Base-by-base conservation (phyloP, 1,140 invertebrate genomes). In the Diplogasteroides magnus region DNA sequence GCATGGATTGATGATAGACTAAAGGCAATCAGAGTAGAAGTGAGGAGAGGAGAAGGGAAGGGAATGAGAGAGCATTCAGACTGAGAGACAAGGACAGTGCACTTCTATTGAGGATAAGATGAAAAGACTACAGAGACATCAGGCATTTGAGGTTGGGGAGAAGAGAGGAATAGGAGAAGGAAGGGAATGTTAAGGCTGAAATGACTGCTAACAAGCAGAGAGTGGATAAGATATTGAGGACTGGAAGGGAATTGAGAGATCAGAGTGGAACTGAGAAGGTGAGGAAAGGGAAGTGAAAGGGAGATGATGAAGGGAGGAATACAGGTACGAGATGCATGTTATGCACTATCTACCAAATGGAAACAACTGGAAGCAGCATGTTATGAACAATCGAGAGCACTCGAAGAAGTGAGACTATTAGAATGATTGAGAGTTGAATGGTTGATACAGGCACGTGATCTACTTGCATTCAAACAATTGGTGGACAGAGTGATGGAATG, bases 391-490 rank as follows among this genome's bases (percentile, higher is more conserved):
- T 91, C 92, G 19, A 88, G 91, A 77, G 94, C 94, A 2, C 84
- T 98, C 2, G 94, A 97, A 84, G 95, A 98, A 82, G 94, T n/a
- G n/a, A n/a, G n/a, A n/a, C n/a, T n/a, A n/a, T n/a, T n/a, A n/a
- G n/a, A n/a, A n/a, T n/a, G n/a, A 48, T 48, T 19, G 37, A 48
- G 6, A 48, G 19, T 19, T 48, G 37, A 48, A 11, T 48, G n/a
- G n/a, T n/a, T 48, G 19, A 11, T 48, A 11, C 37, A 48, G 37
- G 37, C 94, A 0, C 92, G 95, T 81, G 94, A 97, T 80, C 95
- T 98, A 65, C 85, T 98, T 1, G 92, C 96, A 82, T 98, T 98
- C 83, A 95, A 97, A 81, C 95, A 94, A 82, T 91, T 96, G 81
- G 87, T 94, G 55, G 93, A 97, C 73, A 92, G 93, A 82, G 92